Base-by-base conservation (phyloP, 2,888 invertebrate genomes). In the Cloeon dipterum region DNA sequence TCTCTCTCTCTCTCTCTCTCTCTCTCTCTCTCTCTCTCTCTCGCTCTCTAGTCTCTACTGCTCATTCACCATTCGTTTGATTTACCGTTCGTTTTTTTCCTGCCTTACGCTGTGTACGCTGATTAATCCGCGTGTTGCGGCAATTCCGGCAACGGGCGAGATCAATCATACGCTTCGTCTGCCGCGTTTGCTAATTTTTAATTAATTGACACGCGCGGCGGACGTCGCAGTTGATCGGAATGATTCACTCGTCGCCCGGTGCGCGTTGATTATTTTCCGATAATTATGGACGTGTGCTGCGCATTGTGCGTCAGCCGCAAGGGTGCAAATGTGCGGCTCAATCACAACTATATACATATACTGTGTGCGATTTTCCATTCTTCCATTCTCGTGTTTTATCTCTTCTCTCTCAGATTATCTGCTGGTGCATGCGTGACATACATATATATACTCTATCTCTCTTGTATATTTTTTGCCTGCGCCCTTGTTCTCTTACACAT, bases 21-120 rank as follows among this genome's bases (percentile, higher is more conserved):
- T n/a, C 26, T 26, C 26, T 26, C 4, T 14, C n/a, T n/a, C n/a
- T n/a, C n/a, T n/a, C n/a, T n/a, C n/a, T n/a, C n/a, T n/a, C n/a
- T n/a, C n/a, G n/a, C n/a, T 2, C n/a, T 4, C n/a, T 14, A n/a
- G 14, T 16, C 16, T 16, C 16, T 16, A 16, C 16, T 2, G 16
- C 16, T 16, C 16, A 16, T 16, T 16, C 16, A 16, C 16, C 16
- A 16, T 16, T 16, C 16, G 16, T 25, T 25, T n/a, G 11, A 2
- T 25, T n/a, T 11, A 11, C 25, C 26, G 14, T 13, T 16, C 26
- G 3, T 16, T 14, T 26, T 26, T 13, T n/a, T n/a, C n/a, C n/a
- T n/a, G n/a, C n/a, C n/a, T n/a, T 71, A 71, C 52, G 66, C 70
- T 67, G 72, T 71, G 58, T 67, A 64, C 62, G 43, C n/a, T 13